A percentile compares a stretch with the other conserved stretches of the same genome.
Conservation (phyloP, 2,888 invertebrate genomes). For the Nymphalis c-album region DNA sequence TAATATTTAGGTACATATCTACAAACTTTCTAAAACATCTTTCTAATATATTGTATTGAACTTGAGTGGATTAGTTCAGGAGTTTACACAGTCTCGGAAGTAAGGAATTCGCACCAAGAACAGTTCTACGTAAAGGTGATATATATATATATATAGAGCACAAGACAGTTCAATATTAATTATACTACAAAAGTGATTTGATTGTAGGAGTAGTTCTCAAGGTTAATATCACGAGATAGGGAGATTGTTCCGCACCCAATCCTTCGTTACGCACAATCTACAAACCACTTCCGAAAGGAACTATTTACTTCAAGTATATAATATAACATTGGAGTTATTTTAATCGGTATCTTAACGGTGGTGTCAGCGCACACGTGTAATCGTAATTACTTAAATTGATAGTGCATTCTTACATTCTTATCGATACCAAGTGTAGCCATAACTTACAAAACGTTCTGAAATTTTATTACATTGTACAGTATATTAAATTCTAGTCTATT, state of each 20-base stretch:
- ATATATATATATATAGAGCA: no score
- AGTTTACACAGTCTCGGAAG: no score
- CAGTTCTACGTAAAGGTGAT: no score
- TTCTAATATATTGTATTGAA: no score
- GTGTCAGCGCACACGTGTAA: conserved; percentile 16
- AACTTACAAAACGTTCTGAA: not conserved
- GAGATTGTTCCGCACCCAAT: conserved; percentile 42
- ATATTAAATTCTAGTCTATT: not conserved
- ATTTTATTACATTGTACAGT: not conserved
- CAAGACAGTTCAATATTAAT: not conserved
- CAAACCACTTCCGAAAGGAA: conserved; percentile 23
- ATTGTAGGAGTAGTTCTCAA: conserved; percentile 54
- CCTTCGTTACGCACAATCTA: conserved; percentile 21
- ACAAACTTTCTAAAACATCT: no score
- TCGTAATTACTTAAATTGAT: conserved; percentile 15
- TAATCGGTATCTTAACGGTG: conserved; percentile 25
- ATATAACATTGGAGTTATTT: conserved; percentile 18
- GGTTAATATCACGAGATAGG: conserved; percentile 51
- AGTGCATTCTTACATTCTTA: conserved; percentile 11
- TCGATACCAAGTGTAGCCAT: conserved; percentile 6
- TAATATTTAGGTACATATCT: no score
- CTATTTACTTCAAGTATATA: not conserved
- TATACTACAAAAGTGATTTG: conserved; percentile 28
- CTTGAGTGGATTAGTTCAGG: no score
- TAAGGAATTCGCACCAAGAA: no score